A percentile compares a stretch with the other conserved stretches of the same genome.
Conservation (phyloP, 2,797 vertebrate genomes). For the Philypnodon macrostomus region DNA sequence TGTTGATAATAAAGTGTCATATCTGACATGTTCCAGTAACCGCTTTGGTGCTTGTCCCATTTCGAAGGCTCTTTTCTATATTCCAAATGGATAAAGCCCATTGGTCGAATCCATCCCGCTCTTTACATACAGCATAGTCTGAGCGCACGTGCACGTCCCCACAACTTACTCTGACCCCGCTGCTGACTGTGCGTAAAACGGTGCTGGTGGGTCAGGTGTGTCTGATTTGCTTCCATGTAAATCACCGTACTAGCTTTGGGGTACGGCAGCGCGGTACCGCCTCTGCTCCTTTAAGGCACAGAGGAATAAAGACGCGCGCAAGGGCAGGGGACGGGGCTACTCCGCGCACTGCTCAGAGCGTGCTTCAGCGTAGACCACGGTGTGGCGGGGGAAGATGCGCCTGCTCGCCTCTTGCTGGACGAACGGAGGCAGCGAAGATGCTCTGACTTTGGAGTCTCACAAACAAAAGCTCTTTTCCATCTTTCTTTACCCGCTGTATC, state of each 20-base stretch:
- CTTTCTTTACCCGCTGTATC: conserved; percentile 43
- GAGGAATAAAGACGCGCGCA: conserved; percentile 76
- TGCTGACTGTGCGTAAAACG: conserved; percentile 61
- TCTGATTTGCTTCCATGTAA: conserved; percentile 64
- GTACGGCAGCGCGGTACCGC: conserved; percentile 54
- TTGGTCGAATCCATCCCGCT: conserved; percentile 12
- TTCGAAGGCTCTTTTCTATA: conserved; percentile 6
- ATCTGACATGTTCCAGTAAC: conserved; percentile 1
- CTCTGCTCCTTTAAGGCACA: conserved; percentile 84
- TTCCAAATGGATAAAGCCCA: conserved; percentile 2
- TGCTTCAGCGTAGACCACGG: conserved; percentile 75
- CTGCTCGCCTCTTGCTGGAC: conserved; percentile 85
- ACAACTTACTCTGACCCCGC: conserved; percentile 31
- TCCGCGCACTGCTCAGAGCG: conserved; percentile 75
- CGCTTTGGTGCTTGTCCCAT: conserved; percentile 2
- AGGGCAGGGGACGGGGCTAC: conserved; percentile 70
- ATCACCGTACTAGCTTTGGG: conserved; percentile 45
- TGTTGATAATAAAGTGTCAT: conserved; percentile 4
- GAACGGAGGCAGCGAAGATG: conserved; percentile 79
- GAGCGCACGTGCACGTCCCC: conserved; percentile 45
- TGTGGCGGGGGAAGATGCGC: conserved; percentile 81
- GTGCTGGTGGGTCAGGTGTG: conserved; percentile 64
- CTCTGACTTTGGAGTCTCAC: conserved; percentile 75
- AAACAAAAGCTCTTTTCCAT: conserved; percentile 55
- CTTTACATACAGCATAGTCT: conserved; percentile 5